Percentiles rank a stretch among this genome's conserved stretches.
These are phyloP conservation scores for Hippolais icterina DNA, from an alignment of 2,113 vertebrate species.

Conservation along the genomic window DNA sequence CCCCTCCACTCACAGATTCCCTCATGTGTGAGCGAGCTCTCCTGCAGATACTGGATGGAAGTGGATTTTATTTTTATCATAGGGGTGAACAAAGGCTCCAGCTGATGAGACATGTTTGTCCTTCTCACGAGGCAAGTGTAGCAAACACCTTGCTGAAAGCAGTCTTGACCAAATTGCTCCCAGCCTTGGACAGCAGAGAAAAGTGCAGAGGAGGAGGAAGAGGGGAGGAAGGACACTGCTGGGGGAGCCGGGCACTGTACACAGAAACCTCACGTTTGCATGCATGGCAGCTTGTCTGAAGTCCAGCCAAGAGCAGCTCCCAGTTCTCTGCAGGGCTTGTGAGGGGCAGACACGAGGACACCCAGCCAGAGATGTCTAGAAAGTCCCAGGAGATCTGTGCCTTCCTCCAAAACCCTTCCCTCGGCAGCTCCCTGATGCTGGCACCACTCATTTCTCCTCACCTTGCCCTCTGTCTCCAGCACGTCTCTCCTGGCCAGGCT, in stretches of 20 bases:
- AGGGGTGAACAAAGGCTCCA: not conserved
- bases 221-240: not conserved
- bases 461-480: not conserved
- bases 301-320: not conserved
- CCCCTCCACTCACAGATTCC: not conserved
- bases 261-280: not conserved
- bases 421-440: not conserved
- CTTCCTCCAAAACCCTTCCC: not conserved
- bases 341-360: accelerated
- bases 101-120: not conserved
- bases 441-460: not conserved
- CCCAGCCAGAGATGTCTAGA: not conserved
- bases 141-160: not conserved
- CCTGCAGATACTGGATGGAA: not conserved
- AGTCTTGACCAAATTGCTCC: not conserved
- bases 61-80: not conserved
- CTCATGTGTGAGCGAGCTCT: accelerated
- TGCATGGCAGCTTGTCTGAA: not conserved
- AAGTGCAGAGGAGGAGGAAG: not conserved
- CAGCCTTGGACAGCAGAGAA: not conserved
- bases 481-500: not conserved
- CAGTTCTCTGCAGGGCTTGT: not conserved
- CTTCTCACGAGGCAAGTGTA: not conserved
- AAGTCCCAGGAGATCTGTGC: not conserved
- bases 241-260: not conserved